A percentile compares a stretch with the other conserved stretches of the same genome.
These are phyloP conservation scores for Sylvia borin DNA, from an alignment of 2,797 vertebrate genomes.

Conservation along the genomic window DNA sequence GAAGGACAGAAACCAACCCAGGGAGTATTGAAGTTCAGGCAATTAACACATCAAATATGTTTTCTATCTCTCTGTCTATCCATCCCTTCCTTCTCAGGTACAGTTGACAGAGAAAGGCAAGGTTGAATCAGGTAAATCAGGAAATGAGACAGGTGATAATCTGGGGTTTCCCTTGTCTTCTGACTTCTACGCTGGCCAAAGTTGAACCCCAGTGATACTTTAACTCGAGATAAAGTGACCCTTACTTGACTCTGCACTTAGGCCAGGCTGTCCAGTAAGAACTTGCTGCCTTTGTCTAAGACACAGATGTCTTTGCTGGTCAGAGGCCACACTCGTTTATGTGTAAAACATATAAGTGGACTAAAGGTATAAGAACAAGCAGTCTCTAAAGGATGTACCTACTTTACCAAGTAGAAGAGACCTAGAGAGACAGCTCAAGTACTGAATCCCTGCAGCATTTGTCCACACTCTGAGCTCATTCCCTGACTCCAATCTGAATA, in stretches of 20 bases:
- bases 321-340: background rate
- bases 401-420: background rate
- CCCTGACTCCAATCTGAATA: background rate
- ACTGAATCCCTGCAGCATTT: rapidly evolving
- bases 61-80: background rate
- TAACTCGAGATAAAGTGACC: background rate
- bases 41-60: background rate
- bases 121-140: background rate
- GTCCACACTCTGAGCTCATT: background rate
- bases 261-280: background rate
- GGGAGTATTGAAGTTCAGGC: background rate
- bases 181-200: background rate
- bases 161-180: background rate
- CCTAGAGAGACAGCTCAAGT: background rate
- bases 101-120: background rate
- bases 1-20: background rate
- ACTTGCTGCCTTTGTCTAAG: background rate
- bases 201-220: background rate
- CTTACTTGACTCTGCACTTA: background rate
- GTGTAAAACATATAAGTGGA: background rate
- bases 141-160: background rate
- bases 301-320: background rate
- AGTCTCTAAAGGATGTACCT: background rate
- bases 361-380: background rate
- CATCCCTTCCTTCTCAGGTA: background rate